These are phyloP conservation scores for Anagrus nilaparvatae DNA, from an alignment of 1,140 invertebrate genomes.

Conservation along the genomic window DNA sequence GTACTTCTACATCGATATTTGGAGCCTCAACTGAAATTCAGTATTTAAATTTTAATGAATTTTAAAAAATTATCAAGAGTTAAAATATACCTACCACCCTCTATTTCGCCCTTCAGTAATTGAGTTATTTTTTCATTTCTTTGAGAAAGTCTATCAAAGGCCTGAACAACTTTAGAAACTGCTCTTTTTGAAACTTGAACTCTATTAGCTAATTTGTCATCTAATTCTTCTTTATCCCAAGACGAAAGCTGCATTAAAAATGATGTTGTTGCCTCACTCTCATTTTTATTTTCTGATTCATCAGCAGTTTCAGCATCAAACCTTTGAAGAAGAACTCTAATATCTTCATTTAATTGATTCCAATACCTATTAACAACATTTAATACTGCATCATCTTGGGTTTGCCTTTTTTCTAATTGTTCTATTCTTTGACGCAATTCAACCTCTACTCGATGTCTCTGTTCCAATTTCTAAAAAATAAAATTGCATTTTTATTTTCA, in stretches of 20 bases:
- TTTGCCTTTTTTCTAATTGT: conserved; percentile 92
- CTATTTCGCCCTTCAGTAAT: conserved; percentile 73
- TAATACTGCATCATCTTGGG: conserved; percentile 93
- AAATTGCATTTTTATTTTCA: conserved; percentile 1
- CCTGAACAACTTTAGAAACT: conserved; percentile 91
- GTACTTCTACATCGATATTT: conserved; percentile 69
- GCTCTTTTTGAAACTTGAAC: conserved; percentile 88
- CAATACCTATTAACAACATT: conserved; percentile 98
- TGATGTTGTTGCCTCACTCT: conserved; percentile 92
- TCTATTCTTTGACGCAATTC: conserved; percentile 89
- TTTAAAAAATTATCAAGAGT: not conserved
- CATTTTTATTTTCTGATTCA: conserved; percentile 92
- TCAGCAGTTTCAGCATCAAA: conserved; percentile 97
- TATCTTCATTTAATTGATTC: conserved; percentile 97
- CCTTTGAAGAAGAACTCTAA: conserved; percentile 82
- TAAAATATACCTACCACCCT: conserved; percentile 42
- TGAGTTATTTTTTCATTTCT: conserved; percentile 85
- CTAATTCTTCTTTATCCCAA: conserved; percentile 95
- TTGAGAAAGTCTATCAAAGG: conserved; percentile 89
- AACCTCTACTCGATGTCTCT: conserved; percentile 77
- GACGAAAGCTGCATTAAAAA: conserved; percentile 94
- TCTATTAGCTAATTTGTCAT: conserved; percentile 88
- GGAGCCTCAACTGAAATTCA: conserved; percentile 49
- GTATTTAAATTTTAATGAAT: conserved; percentile 9
- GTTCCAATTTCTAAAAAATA: conserved; percentile 65